These are phyloP conservation scores for Cryptophagus acutangulus DNA, from an alignment of 2,888 invertebrate species.

Conservation along the genomic window DNA sequence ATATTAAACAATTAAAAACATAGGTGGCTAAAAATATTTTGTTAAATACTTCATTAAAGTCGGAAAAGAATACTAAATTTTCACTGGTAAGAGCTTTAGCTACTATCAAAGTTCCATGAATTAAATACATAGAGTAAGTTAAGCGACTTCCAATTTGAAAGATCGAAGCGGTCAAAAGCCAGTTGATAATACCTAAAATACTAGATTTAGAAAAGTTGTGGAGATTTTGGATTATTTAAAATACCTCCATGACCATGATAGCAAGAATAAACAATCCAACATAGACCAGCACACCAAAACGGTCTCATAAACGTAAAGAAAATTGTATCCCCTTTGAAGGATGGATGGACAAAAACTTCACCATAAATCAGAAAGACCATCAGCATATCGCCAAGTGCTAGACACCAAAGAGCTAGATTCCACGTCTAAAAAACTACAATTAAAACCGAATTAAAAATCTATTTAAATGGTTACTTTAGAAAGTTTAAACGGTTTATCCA, in stretches of 20 bases:
- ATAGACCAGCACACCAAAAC: conserved; percentile 22
- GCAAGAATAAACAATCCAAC: conserved; percentile 27
- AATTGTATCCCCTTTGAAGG: conserved; percentile 10
- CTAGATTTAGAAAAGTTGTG: conserved; percentile 1
- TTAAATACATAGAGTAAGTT: conserved; percentile 52
- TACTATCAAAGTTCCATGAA: conserved; percentile 2
- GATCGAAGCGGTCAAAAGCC: conserved; percentile 49
- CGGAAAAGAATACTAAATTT: not conserved
- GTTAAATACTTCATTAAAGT: conserved; percentile 1
- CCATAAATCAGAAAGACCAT: conserved; percentile 12
- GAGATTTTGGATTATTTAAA: not conserved
- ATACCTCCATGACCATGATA: conserved; percentile 29
- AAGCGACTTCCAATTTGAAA: conserved; percentile 54
- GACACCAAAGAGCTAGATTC: conserved; percentile 20
- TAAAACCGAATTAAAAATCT: not conserved
- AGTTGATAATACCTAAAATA: conserved; percentile 50
- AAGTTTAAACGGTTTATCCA: conserved; percentile 17
- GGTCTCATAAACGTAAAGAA: conserved; percentile 20
- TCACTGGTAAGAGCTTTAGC: not conserved
- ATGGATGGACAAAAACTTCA: conserved; percentile 13
- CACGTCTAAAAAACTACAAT: conserved; percentile 1
- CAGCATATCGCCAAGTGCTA: conserved; percentile 17
- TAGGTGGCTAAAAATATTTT: not conserved
- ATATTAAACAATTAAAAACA: not conserved
- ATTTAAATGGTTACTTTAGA: conserved; percentile 9